Percentiles rank a stretch among this genome's conserved stretches.
Conservation (phyloP, 2,888 invertebrate genomes). For the Sthenelais limicola region DNA sequence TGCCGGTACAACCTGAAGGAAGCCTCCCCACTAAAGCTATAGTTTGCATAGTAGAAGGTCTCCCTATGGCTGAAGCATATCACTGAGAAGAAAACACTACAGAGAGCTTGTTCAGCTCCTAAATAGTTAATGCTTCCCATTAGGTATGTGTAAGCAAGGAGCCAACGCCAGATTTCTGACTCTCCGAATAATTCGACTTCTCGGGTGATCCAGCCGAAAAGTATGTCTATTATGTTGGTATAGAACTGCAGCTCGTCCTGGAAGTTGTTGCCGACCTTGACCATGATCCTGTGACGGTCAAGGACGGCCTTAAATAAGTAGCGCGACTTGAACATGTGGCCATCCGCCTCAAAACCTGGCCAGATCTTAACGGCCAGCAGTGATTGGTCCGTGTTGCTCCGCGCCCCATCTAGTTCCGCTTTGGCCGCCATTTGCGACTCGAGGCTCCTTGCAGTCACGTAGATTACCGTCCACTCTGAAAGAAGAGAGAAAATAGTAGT, state of each 20-base stretch:
- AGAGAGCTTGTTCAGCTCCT: conserved; percentile 54
- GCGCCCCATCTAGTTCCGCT: conserved; percentile 42
- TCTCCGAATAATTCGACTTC: conserved; percentile 42
- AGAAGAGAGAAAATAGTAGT: conserved; percentile 28
- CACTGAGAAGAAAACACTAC: conserved; percentile 52
- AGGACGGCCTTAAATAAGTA: conserved; percentile 52
- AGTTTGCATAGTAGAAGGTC: conserved; percentile 55
- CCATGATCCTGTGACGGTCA: conserved; percentile 45
- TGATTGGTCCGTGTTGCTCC: conserved; percentile 44
- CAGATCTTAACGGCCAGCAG: conserved; percentile 44
- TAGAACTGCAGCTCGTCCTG: conserved; percentile 53
- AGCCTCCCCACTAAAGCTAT: conserved; percentile 53
- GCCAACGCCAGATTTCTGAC: conserved; percentile 43
- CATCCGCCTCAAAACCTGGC: conserved; percentile 47
- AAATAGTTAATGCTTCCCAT: conserved; percentile 52
- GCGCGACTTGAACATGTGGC: conserved; percentile 44
- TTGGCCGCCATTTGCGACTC: conserved; percentile 45
- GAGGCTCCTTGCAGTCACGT: conserved; percentile 47
- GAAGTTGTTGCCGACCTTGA: conserved; percentile 48
- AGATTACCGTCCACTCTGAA: conserved; percentile 51
- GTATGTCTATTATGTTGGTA: conserved; percentile 50
- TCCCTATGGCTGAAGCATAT: conserved; percentile 54
- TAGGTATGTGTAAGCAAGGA: conserved; percentile 51
- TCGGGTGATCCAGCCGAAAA: conserved; percentile 49
- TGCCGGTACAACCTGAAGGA: conserved; percentile 53